Base-by-base conservation (phyloP, 2,797 vertebrate genomes). In the Triplophysa bombifrons region DNA sequence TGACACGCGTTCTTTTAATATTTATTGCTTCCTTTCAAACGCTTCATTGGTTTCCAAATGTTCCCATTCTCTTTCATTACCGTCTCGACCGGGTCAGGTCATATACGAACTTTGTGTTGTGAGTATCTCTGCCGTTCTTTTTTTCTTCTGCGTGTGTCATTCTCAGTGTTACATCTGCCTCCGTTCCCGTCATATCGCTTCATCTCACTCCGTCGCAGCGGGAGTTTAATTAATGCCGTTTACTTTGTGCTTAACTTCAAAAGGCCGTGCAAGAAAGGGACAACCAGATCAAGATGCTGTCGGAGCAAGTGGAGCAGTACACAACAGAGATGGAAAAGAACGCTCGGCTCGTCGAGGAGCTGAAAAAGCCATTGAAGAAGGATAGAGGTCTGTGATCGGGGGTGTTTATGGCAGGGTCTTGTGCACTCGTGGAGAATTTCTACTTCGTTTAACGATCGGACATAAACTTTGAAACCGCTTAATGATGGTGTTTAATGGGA, bases 271-370 rank as follows among this genome's bases (percentile, higher is more conserved):
- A 97, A 84, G 96, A 98, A 69, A 87, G 96, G 85, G 97, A 99
- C 84, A 92, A 89, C 88, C 96, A 97, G 81, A 96, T 99, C 88
- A 95, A 94, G 88, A 89, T 95, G 87, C 93, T 99, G 71, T 94
- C 93, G 64, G 96, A 96, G 63, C 96, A 97, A 90, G 90, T 97
- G 68, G 94, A 96, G 85, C 95, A 96, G 74, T 97, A 96, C 69
- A 98, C 97, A 0, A 92, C 90, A 66, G 98, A 99, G 80, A 98
- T 98, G 97, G 96, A 97, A 86, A 95, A 91, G 87, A 95, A 96
- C 85, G 89, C 94, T 0, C 80, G 87, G 5, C 78, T 98, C 64
- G 94, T 98, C 53, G 94, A 97, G 85, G 92, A 95, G 70, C 86
- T 98, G 20, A 98, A 95, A 92, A 93, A 87, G 1, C 93, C 96